Conservation (phyloP, 2,888 invertebrate species). For the Calliphora vomitoria region DNA sequence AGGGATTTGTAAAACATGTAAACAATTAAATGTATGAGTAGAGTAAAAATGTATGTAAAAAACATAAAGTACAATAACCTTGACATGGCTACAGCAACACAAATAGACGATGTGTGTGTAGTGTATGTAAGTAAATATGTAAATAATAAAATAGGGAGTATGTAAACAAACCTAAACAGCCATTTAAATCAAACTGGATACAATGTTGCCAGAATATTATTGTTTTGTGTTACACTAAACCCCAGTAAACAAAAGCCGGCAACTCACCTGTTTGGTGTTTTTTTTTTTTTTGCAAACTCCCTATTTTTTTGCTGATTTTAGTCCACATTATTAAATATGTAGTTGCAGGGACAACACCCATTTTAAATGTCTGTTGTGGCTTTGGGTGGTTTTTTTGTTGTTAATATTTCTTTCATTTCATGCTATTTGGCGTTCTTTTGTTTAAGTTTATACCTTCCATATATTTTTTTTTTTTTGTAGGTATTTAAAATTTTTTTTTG, state of each 20-base stretch:
- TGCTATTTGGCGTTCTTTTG: conserved; percentile 53
- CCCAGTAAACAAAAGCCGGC: not conserved
- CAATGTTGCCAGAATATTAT: conserved; percentile 56
- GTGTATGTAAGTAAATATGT: not conserved
- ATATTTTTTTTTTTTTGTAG: not conserved
- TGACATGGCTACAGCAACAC: conserved; percentile 67
- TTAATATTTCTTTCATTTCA: not conserved
- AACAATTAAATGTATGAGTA: conserved; percentile 11
- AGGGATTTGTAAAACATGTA: conserved; percentile 6
- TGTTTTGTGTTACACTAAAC: conserved; percentile 5
- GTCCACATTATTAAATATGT: conserved; percentile 16
- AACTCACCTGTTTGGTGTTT: conserved; percentile 44
- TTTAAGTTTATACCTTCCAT: conserved; percentile 22
- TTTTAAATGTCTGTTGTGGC: conserved; percentile 24
- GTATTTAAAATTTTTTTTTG: not conserved
- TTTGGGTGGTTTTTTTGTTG: conserved; percentile 19
- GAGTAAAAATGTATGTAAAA: conserved; percentile 5
- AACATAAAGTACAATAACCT: conserved; percentile 72
- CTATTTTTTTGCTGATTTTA: conserved; percentile 21
- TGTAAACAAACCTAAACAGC: conserved; percentile 18
- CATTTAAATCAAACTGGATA: conserved; percentile 22
- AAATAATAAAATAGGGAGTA: conserved; percentile 53
- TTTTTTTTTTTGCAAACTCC: not conserved
- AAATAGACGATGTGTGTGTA: not conserved
- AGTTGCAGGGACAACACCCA: conserved; percentile 69